Evolutionary conservation across 2,797 vertebrate genomes (phyloP), one percentile per base, ranked within the genome.

Genomic region (Anguilla anguilla): DNA sequence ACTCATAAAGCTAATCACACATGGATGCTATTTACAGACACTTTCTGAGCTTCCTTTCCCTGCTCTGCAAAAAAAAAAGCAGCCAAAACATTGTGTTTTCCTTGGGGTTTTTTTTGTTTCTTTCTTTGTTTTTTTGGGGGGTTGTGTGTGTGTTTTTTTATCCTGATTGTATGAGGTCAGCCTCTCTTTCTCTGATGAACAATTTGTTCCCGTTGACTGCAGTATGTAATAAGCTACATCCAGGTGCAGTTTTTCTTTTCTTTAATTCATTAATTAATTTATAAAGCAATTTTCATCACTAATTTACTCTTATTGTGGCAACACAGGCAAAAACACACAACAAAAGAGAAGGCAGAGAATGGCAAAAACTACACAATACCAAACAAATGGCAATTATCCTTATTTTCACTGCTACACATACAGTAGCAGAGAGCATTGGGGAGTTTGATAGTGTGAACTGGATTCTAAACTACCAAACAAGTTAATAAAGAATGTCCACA

Each of bases 21-120:
- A 69, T 83, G 84, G 53, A 49, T 88, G 87, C 74, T 88, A 83
- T 88, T 88, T 82, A 82, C 84, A 81, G 74, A 88, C 61, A 31
- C 84, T 39, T 79, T 64, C 43, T 43, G 25, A 83, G 83, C 49
- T 87, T 69, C 82, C 35, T 67, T 82, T 86, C 72, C 82, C 25
- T 17, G 35, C 64, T 25, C 53, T 85, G 51, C 83, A 61, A 25
- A 15, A 31, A 25, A 15, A 31, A 53, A 57, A 10, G 15, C 9
- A 84, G 83, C 31, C 10, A 31, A 64, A 64, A 15, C 0, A 15
- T 2, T 31, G 1, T 31, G 1, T 57, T 74, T 87, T 87, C 57
- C 25, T 64, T 43, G 39, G 39, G n/a, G n/a, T n/a, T 43, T 43
- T 57, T 3, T 57, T 57, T 57, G 13, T 57, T 57, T 57, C 2